Percentiles rank a stretch among this genome's conserved stretches.
Evolutionary conservation across 2,888 invertebrate genomes (phyloP).

Genomic region (Tridacna gigas): DNA sequence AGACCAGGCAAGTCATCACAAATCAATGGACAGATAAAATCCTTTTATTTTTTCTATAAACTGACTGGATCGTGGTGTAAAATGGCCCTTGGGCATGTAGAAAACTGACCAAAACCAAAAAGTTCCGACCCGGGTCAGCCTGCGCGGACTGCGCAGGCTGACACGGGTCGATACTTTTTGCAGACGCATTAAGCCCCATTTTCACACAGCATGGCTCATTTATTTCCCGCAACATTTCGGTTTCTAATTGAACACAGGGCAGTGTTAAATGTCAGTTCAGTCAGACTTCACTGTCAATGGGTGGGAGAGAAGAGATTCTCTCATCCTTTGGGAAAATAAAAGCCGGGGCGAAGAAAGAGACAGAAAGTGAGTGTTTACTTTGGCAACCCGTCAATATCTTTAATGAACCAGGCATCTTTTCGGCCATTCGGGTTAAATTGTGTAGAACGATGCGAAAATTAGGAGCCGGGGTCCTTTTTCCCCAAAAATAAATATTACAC

Average conservation of each 20-base stretch:
- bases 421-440: constrained; percentile 20
- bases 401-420: constrained; percentile 22
- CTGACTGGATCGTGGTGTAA: too few species aligned
- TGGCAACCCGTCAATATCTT: constrained; percentile 17
- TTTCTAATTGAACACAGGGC: too few species aligned
- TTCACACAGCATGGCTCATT: too few species aligned
- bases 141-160: not conserved
- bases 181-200: not conserved
- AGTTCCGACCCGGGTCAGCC: not conserved
- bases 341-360: too few species aligned
- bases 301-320: not conserved
- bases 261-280: constrained; percentile 15
- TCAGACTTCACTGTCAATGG: constrained; percentile 8
- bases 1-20: too few species aligned
- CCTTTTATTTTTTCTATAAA: too few species aligned
- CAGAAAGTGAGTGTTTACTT: constrained; percentile 7
- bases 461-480: not conserved
- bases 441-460: constrained; percentile 22
- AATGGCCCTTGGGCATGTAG: not conserved
- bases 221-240: too few species aligned
- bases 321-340: not conserved
- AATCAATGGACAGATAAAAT: too few species aligned
- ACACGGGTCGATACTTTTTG: not conserved
- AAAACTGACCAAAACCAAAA: not conserved
- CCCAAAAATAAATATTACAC: too few species aligned